Evolutionary conservation across 1,140 invertebrate genomes (phyloP).

Genomic region (Dermatophagoides farinae): DNA sequence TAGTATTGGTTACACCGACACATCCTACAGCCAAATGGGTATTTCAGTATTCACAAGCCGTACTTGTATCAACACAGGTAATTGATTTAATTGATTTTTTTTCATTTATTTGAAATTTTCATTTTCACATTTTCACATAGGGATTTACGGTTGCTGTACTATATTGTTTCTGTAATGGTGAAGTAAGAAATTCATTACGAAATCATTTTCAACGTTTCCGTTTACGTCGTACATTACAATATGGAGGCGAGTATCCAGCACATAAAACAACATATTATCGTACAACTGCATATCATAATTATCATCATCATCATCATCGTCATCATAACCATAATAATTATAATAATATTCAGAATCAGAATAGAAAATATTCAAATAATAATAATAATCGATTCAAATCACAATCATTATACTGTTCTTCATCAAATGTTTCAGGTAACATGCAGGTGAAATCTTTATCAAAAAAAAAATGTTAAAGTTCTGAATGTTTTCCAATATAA

Average conservation of each 20-base stretch:
- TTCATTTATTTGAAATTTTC: neutral
- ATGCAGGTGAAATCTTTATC: too few relatives aligned
- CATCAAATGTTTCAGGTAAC: too few relatives aligned
- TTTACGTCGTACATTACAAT: conserved; percentile 25
- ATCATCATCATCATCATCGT: neutral
- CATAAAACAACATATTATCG: neutral
- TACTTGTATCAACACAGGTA: conserved; percentile 23
- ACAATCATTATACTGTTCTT: too few relatives aligned
- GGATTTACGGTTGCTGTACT: conserved; percentile 60
- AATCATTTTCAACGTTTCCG: conserved; percentile 60
- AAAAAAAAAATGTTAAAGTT: too few relatives aligned
- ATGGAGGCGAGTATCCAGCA: conserved; percentile 1
- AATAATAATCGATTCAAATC: too few relatives aligned
- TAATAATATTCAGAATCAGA: too few relatives aligned
- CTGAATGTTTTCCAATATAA: too few relatives aligned
- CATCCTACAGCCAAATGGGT: conserved; percentile 16
- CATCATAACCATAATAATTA: too few relatives aligned
- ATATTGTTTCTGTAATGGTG: conserved; percentile 70
- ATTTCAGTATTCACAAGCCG: conserved; percentile 15
- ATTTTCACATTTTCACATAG: conserved; percentile 25
- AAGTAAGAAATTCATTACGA: conserved; percentile 61
- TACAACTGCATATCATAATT: conserved; percentile 11
- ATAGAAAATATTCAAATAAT: too few relatives aligned
- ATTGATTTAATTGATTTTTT: neutral
- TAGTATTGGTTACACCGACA: conserved; percentile 48